phyloP scores from a whole-genome alignment of 1,140 invertebrate genomes.

The Diuraphis noxia region DNA sequence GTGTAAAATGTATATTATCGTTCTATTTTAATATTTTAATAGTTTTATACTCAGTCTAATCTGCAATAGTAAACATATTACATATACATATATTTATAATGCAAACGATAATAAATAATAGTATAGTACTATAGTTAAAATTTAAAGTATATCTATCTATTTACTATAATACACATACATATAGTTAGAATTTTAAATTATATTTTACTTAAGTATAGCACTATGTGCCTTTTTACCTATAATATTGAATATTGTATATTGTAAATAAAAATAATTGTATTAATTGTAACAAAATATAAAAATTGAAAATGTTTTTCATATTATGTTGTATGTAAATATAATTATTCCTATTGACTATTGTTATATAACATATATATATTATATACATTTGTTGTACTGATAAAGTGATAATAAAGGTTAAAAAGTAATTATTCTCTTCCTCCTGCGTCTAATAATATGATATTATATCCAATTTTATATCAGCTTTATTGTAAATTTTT shows the following conservation, averaged over 20 bases:
- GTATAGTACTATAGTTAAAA: not conserved
- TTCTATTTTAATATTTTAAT: not conserved
- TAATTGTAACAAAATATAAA: not conserved
- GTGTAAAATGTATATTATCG: not conserved
- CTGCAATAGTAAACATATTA: not conserved
- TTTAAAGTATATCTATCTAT: not conserved
- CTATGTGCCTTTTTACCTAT: not conserved
- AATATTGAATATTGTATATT: not conserved
- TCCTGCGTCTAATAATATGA: too few species aligned
- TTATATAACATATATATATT: too few species aligned
- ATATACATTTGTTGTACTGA: too few species aligned
- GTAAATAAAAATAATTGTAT: too few species aligned
- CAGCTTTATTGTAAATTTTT: too few species aligned
- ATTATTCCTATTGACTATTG: too few species aligned
- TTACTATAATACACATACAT: too few species aligned
- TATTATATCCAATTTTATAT: too few species aligned
- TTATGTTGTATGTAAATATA: not conserved
- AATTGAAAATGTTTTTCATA: not conserved
- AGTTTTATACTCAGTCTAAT: not conserved
- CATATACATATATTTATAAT: not conserved
- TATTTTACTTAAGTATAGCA: not conserved
- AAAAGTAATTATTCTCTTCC: too few species aligned
- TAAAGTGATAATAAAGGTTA: too few species aligned
- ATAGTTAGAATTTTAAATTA: not conserved
- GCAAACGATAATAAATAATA: not conserved